Base-by-base conservation (phyloP, 1,140 invertebrate species). In the Acarapis woodi region DNA sequence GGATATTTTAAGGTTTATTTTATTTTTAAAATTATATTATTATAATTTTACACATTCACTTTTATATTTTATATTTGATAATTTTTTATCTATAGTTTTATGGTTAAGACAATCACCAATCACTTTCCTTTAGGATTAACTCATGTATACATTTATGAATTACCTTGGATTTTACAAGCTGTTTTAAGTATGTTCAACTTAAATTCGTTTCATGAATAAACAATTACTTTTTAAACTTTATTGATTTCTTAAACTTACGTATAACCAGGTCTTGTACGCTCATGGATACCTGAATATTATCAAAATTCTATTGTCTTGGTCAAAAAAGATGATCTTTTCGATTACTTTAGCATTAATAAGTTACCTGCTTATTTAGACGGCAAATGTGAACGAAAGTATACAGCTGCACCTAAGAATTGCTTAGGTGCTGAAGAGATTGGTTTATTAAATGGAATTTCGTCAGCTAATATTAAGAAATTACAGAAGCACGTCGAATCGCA, bases 311-410 rank as follows among this genome's bases (percentile, higher is more conserved):
- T 23, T 5, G 9, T 23, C n/a, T 24, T 35, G 12, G 14, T 22
- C 26, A 37, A 46, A 24, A 3, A 21, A 28, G 23, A 37, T 23
- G 26, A 38, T 3, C 12, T 46, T 1, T 29, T 10, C 15, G 37
- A 42, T 12, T 38, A 34, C 12, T 43, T 47, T 37, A 41, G 31
- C 3, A 6, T 5, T 3, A 26, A 47, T 28, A 36, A 32, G 21
- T 32, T 45, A 10, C 46, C 39, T n/a, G 22, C 44, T n/a, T 46
- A 40, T 38, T 21, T 47, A 33, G 39, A 36, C 22, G 44, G 44
- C 14, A 16, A 24, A 9, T 34, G 37, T 35, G n/a, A 31, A 12
- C n/a, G n/a, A n/a, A n/a, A n/a, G n/a, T n/a, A n/a, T n/a, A n/a
- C n/a, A n/a, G n/a, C n/a, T n/a, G n/a, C n/a, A n/a, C n/a, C n/a